Evolutionary conservation across 2,888 invertebrate genomes (phyloP).

Genomic region (Agrotis ipsilon): DNA sequence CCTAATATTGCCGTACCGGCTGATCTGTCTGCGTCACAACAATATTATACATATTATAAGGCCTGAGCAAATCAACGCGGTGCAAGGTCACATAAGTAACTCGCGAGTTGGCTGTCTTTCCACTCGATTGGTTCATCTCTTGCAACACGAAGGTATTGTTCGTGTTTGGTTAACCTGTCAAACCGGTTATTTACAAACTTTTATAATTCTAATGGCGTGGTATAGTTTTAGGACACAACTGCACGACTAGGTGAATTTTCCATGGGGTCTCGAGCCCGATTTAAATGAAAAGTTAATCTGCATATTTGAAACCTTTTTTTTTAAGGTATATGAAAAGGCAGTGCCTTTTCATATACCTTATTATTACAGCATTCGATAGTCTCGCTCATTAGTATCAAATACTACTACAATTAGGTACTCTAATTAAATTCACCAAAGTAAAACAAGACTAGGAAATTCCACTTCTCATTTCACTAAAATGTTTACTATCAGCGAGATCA

Average conservation of each 20-base stretch:
- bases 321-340: too few relatives aligned
- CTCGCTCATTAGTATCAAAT: too few relatives aligned
- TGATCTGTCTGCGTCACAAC: slow-evolving; percentile 33
- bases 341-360: too few relatives aligned
- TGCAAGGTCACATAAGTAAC: slow-evolving; percentile 44
- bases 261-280: too few relatives aligned
- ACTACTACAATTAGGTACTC: too few relatives aligned
- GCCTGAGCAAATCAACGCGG: slow-evolving; percentile 22
- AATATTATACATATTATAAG: slow-evolving; percentile 33
- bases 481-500: too few relatives aligned
- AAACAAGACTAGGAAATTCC: too few relatives aligned
- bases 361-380: too few relatives aligned
- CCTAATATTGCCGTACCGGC: slow-evolving; percentile 7
- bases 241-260: neutral
- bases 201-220: neutral
- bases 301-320: too few relatives aligned
- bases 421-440: too few relatives aligned
- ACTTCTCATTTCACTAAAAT: too few relatives aligned
- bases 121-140: slow-evolving; percentile 52
- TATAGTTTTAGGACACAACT: neutral
- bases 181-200: slow-evolving; percentile 28
- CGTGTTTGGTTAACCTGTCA: slow-evolving; percentile 7
- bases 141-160: slow-evolving; percentile 53
- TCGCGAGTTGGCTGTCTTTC: slow-evolving; percentile 28
- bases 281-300: too few relatives aligned